Base-by-base conservation (phyloP, 2,113 vertebrate species). In the Pygoscelis antarcticus region DNA sequence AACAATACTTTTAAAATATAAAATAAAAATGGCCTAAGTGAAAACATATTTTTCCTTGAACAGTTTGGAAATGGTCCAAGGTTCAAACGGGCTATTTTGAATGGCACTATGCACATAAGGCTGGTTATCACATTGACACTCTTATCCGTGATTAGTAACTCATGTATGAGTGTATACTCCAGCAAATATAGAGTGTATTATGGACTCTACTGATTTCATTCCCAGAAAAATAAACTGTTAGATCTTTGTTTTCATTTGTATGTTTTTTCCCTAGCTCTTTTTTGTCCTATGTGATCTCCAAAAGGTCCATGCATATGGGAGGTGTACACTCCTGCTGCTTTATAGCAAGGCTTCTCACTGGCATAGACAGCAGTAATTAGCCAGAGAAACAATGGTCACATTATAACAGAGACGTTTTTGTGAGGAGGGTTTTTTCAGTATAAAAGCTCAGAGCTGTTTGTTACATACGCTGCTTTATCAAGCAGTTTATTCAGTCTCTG, bases 151-250 rank as follows among this genome's bases (percentile, higher is more conserved):
- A 81, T 94, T 71, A 66, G 82, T 80, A 71, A 91, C 74, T 95
- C 44, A 6, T 83, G 87, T 83, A 49, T 30, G 66, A 70, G 36
- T 34, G 38, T 40, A 5, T 18, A n/a, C 72, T 54, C 77, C 70
- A 87, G 32, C 70, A 90, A 82, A 79, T 23, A 91, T 32, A 91
- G 65, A 69, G 23, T 49, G 11, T 30, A 40, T 76, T 75, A 91
- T 89, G 80, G 58, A 65, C 77, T 92, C 61, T 46, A 58, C 29
- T 81, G 74, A 76, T 82, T 83, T 88, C 27, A 52, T 51, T 92
- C 91, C 83, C 82, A 83, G 83, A 91, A 97, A 97, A 97, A 96
- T 76, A 96, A 96, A 97, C 77, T 65, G 29, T 66, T 38, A 90
- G 70, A 69, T 55, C 70, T 81, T 72, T 94, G 83, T 85, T 96